Evolutionary conservation across 2,797 vertebrate species (phyloP), one percentile per base, ranked within the genome.

Genomic region (Rhinoraja longicauda): DNA sequence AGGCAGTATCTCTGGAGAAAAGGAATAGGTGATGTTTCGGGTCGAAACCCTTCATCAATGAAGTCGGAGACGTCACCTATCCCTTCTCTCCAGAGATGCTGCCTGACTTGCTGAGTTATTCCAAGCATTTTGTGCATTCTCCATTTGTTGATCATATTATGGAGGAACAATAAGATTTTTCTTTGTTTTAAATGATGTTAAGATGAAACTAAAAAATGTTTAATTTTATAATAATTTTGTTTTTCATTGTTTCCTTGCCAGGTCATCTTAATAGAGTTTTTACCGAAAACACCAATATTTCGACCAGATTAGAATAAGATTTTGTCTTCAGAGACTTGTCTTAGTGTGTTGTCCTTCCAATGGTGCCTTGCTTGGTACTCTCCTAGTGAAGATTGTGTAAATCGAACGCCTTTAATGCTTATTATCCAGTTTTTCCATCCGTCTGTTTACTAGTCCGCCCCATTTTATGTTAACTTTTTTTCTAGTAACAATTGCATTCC

Each of bases 261-360:
- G 98, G 98, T 99, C 94, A 99, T 99, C 96, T 96, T 99, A 96
- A 99, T 99, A 98, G 98, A 99, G 96, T 99, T 99, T 98, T 97
- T 99, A 97, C 99, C 99, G 96, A 99, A 99, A 97, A 99, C 98
- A 94, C 98, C 98, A 73, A 99, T 99, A 97, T 99, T 99, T 97
- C 98, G 98, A 97, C 99, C 98, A 93, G 99, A 99, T 97, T 99
- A 99, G 95, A 95, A 93, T 95, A 96, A 81, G 93, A 93, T 75
- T 95, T 96, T 95, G 95, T 93, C 94, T 96, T 94, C 95, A 96
- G 95, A 97, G 97, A 97, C 97, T 97, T 96, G 94, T 93, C 94
- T 94, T 95, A 97, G 95, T 97, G 96, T 94, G 96, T 96, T 96
- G 96, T 96, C 96, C 96, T 96, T 96, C 96, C 97, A 96, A 97